Base-by-base conservation (phyloP, 1,140 invertebrate genomes). In the Cherax destructor region DNA sequence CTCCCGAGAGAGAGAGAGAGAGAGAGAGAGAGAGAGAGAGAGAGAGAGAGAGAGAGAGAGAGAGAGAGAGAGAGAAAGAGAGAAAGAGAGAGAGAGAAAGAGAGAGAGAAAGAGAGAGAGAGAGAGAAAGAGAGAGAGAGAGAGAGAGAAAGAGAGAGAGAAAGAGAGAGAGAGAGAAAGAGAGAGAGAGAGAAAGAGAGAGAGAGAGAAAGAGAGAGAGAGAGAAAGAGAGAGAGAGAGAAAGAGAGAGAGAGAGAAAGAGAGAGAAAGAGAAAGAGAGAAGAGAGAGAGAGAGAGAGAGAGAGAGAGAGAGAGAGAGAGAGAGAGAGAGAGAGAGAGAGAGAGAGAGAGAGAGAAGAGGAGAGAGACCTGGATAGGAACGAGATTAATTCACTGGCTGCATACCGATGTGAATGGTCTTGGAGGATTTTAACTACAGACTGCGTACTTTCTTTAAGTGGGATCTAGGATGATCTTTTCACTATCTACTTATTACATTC, bases 121-220 rank as follows among this genome's bases (percentile, higher is more conserved):
- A 41, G 30, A 41, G 30, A 41, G 30, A 30, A 16, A 83, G n/a
- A 65, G 9, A 83, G 18, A n/a, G 30, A 30, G 59, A 83, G 56
- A 83, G 21, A 65, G 30, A 56, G 52, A 59, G n/a, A 83, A 11
- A 83, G n/a, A 83, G 49, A 59, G n/a, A 56, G 11, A 52, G 47
- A 56, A 18, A 56, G 52, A 52, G 30, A 80, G 49, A 52, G 4
- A 83, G 80, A 56, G 18, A 83, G 50, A 83, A 18, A 83, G 50
- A 83, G 49, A 83, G 80, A 83, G 18, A 83, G 47, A 83, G 49
- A 50, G 18, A 83, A 18, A 78, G 76, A 41, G 4, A 10, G 5
- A 6, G 10, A 56, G 10, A 56, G 52, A 10, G 5, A 56, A 11
- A 78, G 76, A 41, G 4, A 78, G 3, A 52, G 49, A 52, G 49